Conservation (phyloP, 2,797 vertebrate species). For the Poeciliopsis presidionis region DNA sequence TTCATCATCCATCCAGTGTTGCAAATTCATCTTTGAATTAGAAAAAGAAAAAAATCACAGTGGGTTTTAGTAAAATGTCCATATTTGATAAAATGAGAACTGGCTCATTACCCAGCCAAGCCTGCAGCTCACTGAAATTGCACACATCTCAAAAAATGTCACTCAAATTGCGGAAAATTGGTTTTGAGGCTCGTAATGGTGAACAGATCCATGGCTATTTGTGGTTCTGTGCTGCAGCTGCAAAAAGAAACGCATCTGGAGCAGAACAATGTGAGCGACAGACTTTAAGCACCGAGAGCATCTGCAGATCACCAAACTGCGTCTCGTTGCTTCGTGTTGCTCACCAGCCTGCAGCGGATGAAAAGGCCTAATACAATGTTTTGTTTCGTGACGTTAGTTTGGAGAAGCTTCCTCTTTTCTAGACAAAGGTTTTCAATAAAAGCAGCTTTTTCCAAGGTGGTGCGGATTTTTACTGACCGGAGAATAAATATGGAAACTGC, state of each 20-base stretch:
- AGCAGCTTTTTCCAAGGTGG: constrained; percentile 1
- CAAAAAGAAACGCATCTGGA: constrained; percentile 11
- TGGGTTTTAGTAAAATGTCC: neutral
- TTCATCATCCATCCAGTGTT: neutral
- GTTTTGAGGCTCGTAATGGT: constrained; percentile 1
- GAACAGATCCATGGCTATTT: constrained; percentile 1
- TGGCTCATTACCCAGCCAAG: constrained; percentile 1
- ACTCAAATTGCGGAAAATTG: constrained; percentile 11
- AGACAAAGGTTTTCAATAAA: constrained; percentile 22
- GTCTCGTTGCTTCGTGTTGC: neutral
- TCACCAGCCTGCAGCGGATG: constrained; percentile 26
- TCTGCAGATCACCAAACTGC: constrained; percentile 20
- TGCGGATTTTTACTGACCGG: neutral
- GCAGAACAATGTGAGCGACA: constrained; percentile 9
- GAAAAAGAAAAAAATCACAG: no score
- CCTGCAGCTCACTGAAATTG: constrained; percentile 13
- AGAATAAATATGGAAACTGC: constrained; percentile 3
- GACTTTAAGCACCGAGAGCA: neutral
- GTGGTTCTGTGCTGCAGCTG: constrained; percentile 4
- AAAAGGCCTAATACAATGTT: constrained; percentile 20
- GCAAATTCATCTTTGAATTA: neutral
- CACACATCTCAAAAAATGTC: constrained; percentile 12
- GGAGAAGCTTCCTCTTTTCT: constrained; percentile 6
- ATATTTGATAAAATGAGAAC: neutral
- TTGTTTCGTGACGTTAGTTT: constrained; percentile 15